A percentile compares a stretch with the other conserved stretches of the same genome.
These are phyloP conservation scores for Scyliorhinus canicula DNA, from an alignment of 2,797 vertebrate species.

Conservation along the genomic window DNA sequence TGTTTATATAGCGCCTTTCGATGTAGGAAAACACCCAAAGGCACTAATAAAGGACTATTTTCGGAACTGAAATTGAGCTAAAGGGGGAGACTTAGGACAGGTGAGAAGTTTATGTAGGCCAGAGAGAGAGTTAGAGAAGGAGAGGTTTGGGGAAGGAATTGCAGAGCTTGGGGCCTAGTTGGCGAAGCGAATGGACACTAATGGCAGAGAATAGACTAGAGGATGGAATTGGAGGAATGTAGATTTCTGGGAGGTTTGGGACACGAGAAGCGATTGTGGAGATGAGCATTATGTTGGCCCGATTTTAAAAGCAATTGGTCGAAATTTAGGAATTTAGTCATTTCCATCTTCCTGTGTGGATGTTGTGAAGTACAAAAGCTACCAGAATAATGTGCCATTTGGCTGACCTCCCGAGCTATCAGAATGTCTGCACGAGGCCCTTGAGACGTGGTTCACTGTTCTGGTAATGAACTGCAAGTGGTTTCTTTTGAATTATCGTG, in stretches of 20 bases:
- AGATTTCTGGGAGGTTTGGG: background rate
- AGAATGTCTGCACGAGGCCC: background rate
- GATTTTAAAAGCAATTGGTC: background rate
- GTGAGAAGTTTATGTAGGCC: background rate
- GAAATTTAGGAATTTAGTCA: background rate
- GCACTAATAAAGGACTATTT: no score
- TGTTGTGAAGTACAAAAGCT: constrained; percentile 1
- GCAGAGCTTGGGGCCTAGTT: background rate
- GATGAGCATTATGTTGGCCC: background rate
- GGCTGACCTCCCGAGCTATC: background rate
- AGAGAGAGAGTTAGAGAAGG: background rate
- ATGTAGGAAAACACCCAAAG: background rate
- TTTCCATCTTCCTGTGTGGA: background rate
- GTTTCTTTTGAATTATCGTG: background rate
- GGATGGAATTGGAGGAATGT: background rate
- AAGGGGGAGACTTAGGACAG: background rate
- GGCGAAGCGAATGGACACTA: background rate
- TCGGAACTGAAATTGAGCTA: background rate
- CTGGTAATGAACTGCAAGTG: background rate
- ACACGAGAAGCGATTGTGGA: background rate
- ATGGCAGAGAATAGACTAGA: background rate
- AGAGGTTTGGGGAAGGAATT: background rate
- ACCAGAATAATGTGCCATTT: background rate
- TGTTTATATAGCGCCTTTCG: background rate
- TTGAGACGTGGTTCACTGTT: background rate